A percentile compares a stretch with the other conserved stretches of the same genome.
These are phyloP conservation scores for Eurystomus gularis DNA, from an alignment of 2,113 vertebrate genomes.

Conservation along the genomic window DNA sequence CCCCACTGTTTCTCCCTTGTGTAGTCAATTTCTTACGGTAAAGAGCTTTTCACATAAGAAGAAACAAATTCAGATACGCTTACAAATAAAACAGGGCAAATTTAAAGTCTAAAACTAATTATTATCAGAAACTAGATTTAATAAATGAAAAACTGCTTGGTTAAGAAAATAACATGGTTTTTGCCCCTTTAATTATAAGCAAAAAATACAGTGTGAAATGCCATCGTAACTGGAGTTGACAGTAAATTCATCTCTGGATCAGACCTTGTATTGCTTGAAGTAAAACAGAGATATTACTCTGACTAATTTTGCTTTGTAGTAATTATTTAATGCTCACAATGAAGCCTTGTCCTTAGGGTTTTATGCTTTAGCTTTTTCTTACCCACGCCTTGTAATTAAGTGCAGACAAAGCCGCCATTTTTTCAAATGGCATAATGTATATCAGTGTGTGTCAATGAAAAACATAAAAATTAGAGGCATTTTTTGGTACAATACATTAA, in stretches of 20 bases:
- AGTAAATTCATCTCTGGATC: slow-evolving; percentile 4
- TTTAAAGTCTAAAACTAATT: not conserved
- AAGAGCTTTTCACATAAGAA: not conserved
- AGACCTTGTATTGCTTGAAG: slow-evolving; percentile 37
- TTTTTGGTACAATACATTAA: slow-evolving; percentile 52
- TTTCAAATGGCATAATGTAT: slow-evolving; percentile 71
- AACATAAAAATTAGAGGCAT: slow-evolving; percentile 67
- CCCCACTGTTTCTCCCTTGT: not conserved
- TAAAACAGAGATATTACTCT: slow-evolving; percentile 73
- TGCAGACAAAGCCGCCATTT: slow-evolving; percentile 77
- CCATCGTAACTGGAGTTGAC: not conserved
- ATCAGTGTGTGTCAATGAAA: slow-evolving; percentile 75
- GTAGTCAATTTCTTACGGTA: not conserved
- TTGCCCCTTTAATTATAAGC: not conserved
- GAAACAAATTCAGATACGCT: not conserved
- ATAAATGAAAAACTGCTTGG: not conserved
- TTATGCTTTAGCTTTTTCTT: slow-evolving; percentile 76
- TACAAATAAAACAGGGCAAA: not conserved
- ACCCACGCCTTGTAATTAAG: slow-evolving; percentile 76
- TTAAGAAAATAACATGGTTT: not conserved
- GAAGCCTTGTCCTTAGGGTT: slow-evolving; percentile 73
- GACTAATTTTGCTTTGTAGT: slow-evolving; percentile 77
- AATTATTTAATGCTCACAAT: slow-evolving; percentile 79
- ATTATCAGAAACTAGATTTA: not conserved
- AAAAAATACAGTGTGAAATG: not conserved